Evolutionary conservation across 1,140 invertebrate genomes (phyloP), one percentile per base, ranked within the genome.

Genomic region (Drosophila rufa): DNA sequence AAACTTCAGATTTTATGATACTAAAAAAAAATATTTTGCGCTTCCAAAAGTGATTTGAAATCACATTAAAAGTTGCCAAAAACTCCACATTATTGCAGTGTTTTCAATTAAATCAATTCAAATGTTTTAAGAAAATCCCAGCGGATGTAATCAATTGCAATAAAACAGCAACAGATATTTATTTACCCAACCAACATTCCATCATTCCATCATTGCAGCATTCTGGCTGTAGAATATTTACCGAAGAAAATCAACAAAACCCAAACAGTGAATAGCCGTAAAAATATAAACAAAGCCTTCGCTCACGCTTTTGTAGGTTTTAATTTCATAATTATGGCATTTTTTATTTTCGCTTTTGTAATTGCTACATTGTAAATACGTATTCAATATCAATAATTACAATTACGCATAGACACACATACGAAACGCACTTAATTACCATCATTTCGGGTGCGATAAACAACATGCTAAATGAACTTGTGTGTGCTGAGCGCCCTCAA

Each of bases 381-480:
- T 78, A 84, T 87, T 89, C 85, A 89, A 89, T 89, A 89, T 89
- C 85, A 89, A 90, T 89, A 89, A 89, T 89, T 89, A 79, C 76
- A 79, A 56, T 77, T 78, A 89, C 85, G 87, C 84, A 89, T 84
- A 89, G 78, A 90, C 85, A 87, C 81, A 80, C 77, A 79, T 65
- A 68, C 56, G 30, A 56, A 76, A 78, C 53, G 56, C 74, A 83
- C 50, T 76, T 73, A 80, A 59, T 69, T 69, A 61, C 66, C 61
- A 56, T 75, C 36, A 59, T 51, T 79, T 79, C 56, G 68, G 65
- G 80, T 85, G 83, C 65, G 82, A 70, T 79, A 85, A 86, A 86
- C 83, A 86, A 86, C 79, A 82, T 79, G 71, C 82, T 78, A 82
- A 79, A 70, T 76, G 33, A 50, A 66, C 45, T 45, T 46, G 48